Evolutionary conservation across 2,113 vertebrate species (phyloP).

Genomic region (Chlorodrepanis virens): DNA sequence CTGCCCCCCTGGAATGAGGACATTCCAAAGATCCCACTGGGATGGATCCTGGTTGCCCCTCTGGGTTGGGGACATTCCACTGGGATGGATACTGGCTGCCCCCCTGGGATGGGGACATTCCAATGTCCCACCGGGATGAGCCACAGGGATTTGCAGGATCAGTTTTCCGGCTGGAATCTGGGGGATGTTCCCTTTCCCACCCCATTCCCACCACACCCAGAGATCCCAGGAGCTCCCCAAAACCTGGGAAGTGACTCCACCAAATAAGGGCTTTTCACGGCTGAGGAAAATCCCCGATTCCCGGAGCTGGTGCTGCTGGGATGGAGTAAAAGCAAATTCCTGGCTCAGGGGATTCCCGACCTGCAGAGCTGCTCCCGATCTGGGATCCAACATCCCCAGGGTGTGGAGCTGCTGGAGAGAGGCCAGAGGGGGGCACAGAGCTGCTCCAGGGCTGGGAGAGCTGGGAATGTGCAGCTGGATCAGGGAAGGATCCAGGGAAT

Average conservation of each 20-base stretch:
- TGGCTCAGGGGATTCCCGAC: neutral
- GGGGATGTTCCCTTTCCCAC: rapidly evolving
- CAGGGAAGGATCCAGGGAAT: too few relatives aligned
- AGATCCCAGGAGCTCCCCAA: neutral
- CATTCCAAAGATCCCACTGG: too few relatives aligned
- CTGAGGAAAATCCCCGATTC: neutral
- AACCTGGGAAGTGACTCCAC: neutral
- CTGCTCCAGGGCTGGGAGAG: too few relatives aligned
- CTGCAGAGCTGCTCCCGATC: neutral
- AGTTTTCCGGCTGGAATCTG: rapidly evolving
- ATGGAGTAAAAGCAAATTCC: neutral
- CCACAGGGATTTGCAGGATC: neutral
- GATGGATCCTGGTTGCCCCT: too few relatives aligned
- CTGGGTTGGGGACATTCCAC: too few relatives aligned
- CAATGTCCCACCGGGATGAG: rapidly evolving
- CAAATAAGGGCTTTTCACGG: rapidly evolving
- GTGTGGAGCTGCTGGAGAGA: neutral
- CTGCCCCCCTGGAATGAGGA: too few relatives aligned
- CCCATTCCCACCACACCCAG: rapidly evolving
- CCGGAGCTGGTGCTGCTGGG: rapidly evolving
- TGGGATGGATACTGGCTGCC: neutral
- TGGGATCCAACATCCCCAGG: neutral
- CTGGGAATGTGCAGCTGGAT: too few relatives aligned
- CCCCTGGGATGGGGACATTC: rapidly evolving
- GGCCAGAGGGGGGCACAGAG: neutral